A percentile compares a stretch with the other conserved stretches of the same genome.
These are phyloP conservation scores for Alexandromys fortis DNA, from an alignment of 2,113 vertebrate species.

Conservation along the genomic window DNA sequence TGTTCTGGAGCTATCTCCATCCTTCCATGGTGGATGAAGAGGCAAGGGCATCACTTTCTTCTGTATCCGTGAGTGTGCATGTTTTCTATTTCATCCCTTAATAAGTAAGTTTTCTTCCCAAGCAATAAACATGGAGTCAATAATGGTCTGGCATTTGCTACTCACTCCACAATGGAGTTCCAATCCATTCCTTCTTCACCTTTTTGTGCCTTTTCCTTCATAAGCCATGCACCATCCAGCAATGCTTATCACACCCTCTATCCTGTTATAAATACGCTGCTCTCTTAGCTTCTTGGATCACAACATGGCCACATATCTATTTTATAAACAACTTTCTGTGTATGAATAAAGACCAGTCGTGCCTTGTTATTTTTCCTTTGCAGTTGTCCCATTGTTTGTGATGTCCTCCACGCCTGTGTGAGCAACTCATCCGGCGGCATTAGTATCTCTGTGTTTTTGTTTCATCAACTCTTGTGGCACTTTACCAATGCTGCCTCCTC, in stretches of 20 bases:
- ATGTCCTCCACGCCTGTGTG: background rate
- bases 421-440: background rate
- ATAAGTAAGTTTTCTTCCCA: too few relatives aligned
- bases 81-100: too few relatives aligned
- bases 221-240: background rate
- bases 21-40: too few relatives aligned
- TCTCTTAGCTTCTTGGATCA: background rate
- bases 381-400: background rate
- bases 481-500: background rate
- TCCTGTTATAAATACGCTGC: background rate
- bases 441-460: background rate
- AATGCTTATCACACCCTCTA: background rate
- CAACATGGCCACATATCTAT: background rate
- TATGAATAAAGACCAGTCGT: background rate
- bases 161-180: background rate
- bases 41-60: too few relatives aligned
- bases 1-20: too few relatives aligned
- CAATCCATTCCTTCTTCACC: background rate
- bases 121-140: background rate
- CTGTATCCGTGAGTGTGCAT: too few relatives aligned
- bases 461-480: background rate
- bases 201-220: background rate
- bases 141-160: constrained; percentile 10
- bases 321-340: background rate
- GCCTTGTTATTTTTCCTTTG: background rate